Evolutionary conservation across 2,797 vertebrate genomes (phyloP), one percentile per base, ranked within the genome.

Genomic region (Pantherophis alleghaniensis): DNA sequence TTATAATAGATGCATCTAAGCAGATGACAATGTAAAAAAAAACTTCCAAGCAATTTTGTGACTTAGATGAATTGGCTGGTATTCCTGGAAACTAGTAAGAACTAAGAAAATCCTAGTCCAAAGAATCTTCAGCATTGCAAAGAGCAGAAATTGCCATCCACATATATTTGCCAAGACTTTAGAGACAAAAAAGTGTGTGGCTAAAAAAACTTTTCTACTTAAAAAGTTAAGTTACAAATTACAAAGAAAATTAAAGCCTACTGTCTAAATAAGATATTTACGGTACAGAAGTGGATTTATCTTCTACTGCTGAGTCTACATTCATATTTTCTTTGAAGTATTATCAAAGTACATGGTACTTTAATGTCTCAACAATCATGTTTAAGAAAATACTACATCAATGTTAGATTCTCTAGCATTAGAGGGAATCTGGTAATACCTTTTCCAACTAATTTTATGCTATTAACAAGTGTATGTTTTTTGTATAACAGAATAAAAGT

Each of bases 1-100:
- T 93, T 91, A 91, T 61, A 61, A 83, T 10, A 91, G 66, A 89
- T 74, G 32, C 32, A 86, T 86, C 69, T 93, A 91, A 86, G 51
- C 47, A 91, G 37, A 32, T 16, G 42, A 91, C 37, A 90, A 55
- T 24, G 51, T 9, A 63, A 26, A 89, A 63, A 42, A 61, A 60
- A 60, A 79, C n/a, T 63, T 93, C 87, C 59, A 91, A 57, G 18
- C 57, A 91, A 89, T 47, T 13, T 47, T 88, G 51, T 89, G 87
- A 91, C 4, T 66, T 86, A 63, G n/a, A 66, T 88, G 57, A 28
- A 66, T 16, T 55, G 28, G 87, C 56, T 88, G 26, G 14, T 63
- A 59, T 63, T 63, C 47, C 20, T 63, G 51, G 59, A 86, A 91
- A 63, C 24, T 59, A 91, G 22, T 28, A 63, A 5, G 24, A 89